Evolutionary conservation across 2,888 invertebrate genomes (phyloP), one percentile per base, ranked within the genome.

Genomic region (Strigamia transsilvanica): DNA sequence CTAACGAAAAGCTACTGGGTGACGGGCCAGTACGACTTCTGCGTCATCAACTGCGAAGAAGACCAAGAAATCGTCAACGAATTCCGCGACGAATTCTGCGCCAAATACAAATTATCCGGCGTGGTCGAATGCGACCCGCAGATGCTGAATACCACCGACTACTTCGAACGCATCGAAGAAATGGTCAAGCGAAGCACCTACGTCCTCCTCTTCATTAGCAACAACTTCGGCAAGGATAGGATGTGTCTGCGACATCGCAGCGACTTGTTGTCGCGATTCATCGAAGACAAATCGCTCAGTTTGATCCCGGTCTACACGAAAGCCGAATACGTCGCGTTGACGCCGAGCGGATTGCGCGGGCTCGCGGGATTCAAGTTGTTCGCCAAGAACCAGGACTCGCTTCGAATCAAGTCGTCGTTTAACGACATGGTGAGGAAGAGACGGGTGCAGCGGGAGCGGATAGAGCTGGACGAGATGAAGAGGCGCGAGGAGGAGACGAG

Each of bases 251-350:
- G 38, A 38, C 38, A 38, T 38, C 38, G 38, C 6, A 38, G 38
- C 38, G 38, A 38, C 10, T 6, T 38, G 6, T 38, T 38, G 6
- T 5, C 38, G 9, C 38, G 38, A 9, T 38, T 38, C 10, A 38
- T 38, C 38, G 38, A 38, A 6, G 38, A 38, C 38, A 61, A 61
- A 18, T 9, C 21, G 7, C 61, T 21, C 9, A 61, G 23, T 61
- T 21, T 61, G 23, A 23, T 61, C 9, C 61, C 61, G 21, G 9
- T 61, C 61, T 61, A 61, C 61, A 61, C 61, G 23, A 61, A 61
- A 12, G 9, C 61, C 61, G 23, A 61, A 61, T 61, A 21, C 23
- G 18, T 23, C 4, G 23, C 18, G 3, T 6, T 3, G 23, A 61
- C 23, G 18, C 61, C 61, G 9, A 9, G 18, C 23, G 61, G 61